These are phyloP conservation scores for Acyrthosiphon pisum DNA, from an alignment of 1,140 invertebrate genomes.

Conservation along the genomic window DNA sequence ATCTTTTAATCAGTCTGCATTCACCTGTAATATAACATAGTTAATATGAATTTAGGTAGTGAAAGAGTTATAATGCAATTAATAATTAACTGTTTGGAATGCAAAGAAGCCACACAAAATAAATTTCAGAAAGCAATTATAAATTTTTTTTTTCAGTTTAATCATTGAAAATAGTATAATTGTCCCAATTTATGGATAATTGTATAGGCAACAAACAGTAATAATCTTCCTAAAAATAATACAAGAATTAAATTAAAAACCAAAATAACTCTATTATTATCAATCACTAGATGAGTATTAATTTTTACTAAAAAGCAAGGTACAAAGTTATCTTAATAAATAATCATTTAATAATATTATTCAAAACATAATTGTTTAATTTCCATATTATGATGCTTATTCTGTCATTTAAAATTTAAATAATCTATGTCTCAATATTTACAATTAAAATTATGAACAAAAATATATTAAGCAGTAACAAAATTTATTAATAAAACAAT, in stretches of 20 bases:
- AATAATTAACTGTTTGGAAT: not conserved
- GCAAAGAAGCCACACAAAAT: not conserved
- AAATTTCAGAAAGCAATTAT: not conserved
- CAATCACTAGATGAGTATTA: not conserved
- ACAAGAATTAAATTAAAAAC: not conserved
- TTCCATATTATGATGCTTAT: not conserved
- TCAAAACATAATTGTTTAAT: not conserved
- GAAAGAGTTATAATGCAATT: not conserved
- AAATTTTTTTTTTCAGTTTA: not conserved
- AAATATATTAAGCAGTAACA: not conserved
- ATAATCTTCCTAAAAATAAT: not conserved
- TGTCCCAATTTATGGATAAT: not conserved
- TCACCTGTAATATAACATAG: conserved; percentile 10
- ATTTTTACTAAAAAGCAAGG: not conserved
- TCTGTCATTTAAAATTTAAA: not conserved
- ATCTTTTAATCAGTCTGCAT: not conserved
- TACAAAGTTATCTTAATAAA: not conserved
- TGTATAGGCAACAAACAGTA: not conserved
- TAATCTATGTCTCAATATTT: not conserved
- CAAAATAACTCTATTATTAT: not conserved
- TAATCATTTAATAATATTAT: not conserved
- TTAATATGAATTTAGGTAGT: not conserved
- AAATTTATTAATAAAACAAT: not conserved
- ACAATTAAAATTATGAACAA: not conserved
- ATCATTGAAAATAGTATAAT: not conserved